Conservation (phyloP, 2,797 vertebrate species). For the Hoplostethus mediterraneus region DNA sequence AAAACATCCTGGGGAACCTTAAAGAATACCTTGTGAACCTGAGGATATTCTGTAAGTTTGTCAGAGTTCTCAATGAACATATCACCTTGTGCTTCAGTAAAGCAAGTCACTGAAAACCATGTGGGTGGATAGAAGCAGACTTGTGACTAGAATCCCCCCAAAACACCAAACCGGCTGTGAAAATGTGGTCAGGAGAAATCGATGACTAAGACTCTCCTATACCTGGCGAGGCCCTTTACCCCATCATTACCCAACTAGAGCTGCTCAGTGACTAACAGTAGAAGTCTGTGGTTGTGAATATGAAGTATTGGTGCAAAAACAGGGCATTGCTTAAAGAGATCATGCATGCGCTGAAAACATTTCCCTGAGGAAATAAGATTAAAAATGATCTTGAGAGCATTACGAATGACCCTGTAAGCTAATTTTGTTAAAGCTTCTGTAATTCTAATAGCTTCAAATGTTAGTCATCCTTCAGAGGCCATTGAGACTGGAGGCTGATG, state of each 20-base stretch:
- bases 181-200: conserved; percentile 3
- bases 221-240: neutral
- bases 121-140: neutral
- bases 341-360: too few relatives aligned
- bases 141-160: neutral
- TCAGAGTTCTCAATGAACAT: neutral
- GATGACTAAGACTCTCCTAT: conserved; percentile 27
- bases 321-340: too few relatives aligned
- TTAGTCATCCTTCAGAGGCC: neutral
- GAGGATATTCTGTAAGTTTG: neutral
- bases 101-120: neutral
- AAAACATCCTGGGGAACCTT: neutral
- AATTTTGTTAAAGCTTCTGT: neutral
- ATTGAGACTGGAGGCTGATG: conserved; percentile 28
- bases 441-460: neutral
- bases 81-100: conserved; percentile 1
- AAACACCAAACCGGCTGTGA: neutral
- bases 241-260: neutral
- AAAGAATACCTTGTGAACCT: neutral
- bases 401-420: too few relatives aligned
- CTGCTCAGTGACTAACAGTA: neutral
- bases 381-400: too few relatives aligned
- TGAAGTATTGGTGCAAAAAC: neutral
- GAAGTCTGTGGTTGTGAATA: neutral
- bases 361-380: too few relatives aligned